phyloP scores from a whole-genome alignment of 2,888 invertebrate genomes.

The Leuctra nigra region DNA sequence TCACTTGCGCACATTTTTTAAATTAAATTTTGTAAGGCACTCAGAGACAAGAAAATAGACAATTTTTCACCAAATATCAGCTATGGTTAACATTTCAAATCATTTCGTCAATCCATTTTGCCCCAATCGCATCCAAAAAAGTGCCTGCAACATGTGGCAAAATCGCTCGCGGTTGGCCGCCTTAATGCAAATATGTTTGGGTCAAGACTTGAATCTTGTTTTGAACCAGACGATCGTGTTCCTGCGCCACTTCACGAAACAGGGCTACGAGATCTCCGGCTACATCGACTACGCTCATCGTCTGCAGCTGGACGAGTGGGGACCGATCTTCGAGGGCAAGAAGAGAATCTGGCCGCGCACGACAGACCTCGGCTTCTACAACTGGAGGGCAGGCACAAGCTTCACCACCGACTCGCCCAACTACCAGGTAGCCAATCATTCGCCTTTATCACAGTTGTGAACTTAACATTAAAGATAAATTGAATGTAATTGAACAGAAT shows the following conservation, averaged over 20 bases:
- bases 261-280: conserved; percentile 74
- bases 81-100: too few species aligned
- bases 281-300: conserved; percentile 77
- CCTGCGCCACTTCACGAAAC: conserved; percentile 57
- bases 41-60: too few species aligned
- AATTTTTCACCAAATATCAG: too few species aligned
- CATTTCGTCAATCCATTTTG: too few species aligned
- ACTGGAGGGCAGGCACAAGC: conserved; percentile 66
- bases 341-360: conserved; percentile 58
- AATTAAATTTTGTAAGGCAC: too few species aligned
- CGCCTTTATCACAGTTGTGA: background rate
- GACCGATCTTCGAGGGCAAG: conserved; percentile 59
- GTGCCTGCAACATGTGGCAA: too few species aligned
- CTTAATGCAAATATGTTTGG: too few species aligned
- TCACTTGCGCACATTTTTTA: too few species aligned
- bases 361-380: conserved; percentile 68
- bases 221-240: conserved; percentile 78
- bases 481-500: background rate
- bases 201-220: too few species aligned
- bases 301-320: conserved; percentile 66
- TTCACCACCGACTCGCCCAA: conserved; percentile 68
- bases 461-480: background rate
- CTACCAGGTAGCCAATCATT: conserved; percentile 52
- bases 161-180: too few species aligned
- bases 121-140: too few species aligned